phyloP scores from a whole-genome alignment of 2,113 vertebrate genomes.

The Romanogobio albipinnatus region DNA sequence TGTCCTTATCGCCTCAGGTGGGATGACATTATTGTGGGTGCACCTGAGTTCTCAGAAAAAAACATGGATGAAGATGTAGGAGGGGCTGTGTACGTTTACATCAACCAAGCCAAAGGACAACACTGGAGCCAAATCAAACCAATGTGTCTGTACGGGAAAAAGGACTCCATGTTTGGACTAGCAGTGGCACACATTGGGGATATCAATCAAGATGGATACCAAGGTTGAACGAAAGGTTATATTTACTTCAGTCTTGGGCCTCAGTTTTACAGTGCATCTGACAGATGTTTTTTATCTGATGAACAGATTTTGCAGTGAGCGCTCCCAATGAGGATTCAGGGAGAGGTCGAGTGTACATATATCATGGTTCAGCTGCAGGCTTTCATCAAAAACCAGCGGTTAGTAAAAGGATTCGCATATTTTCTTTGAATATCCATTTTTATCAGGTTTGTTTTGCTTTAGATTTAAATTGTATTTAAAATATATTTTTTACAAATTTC shows the following conservation, averaged over 20 bases:
- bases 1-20: constrained; percentile 73
- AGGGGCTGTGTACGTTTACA: constrained; percentile 88
- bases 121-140: constrained; percentile 79
- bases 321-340: constrained; percentile 86
- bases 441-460: too few species aligned
- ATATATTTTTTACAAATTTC: too few species aligned
- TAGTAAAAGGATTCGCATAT: constrained; percentile 34
- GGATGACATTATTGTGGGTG: constrained; percentile 91
- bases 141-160: constrained; percentile 79
- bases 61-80: constrained; percentile 82
- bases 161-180: constrained; percentile 91
- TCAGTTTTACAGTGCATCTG: background rate
- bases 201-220: constrained; percentile 86
- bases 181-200: constrained; percentile 89
- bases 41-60: constrained; percentile 82
- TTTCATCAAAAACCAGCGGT: constrained; percentile 83
- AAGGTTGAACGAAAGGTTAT: constrained; percentile 70
- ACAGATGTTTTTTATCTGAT: constrained; percentile 42
- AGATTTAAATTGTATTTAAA: too few species aligned
- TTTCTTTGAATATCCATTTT: too few species aligned
- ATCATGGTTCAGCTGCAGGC: constrained; percentile 81
- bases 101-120: constrained; percentile 78
- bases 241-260: background rate
- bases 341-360: constrained; percentile 84
- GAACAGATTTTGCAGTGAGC: constrained; percentile 88